Evolutionary conservation across 2,888 invertebrate genomes (phyloP), one percentile per base, ranked within the genome.

Genomic region (Lacanobia wlatinum): DNA sequence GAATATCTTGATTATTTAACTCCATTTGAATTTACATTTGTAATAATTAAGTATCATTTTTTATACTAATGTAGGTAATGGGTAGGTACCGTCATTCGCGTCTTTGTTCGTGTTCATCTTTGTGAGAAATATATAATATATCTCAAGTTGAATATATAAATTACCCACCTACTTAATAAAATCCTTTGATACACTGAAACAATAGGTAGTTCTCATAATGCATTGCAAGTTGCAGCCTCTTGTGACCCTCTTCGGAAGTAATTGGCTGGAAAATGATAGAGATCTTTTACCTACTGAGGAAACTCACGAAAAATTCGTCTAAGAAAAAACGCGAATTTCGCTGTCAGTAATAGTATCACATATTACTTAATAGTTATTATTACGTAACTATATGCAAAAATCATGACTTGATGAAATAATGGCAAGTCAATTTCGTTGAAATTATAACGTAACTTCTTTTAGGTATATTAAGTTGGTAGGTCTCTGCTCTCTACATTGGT

Each of bases 221-320:
- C 40, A 67, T 55, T 60, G 62, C 60, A 61, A 43, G 12, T 53
- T 63, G 70, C 68, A 70, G 75, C 38, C 38, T 72, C 48, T 48
- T 43, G 43, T 76, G 64, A 73, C 68, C 60, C 59, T 61, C 69
- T 64, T 64, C 56, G 43, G 14, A 50, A 56, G 61, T 85, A 84
- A 84, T 86, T 84, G 84, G 81, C 66, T 59, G 68, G 73, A 76
- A 84, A 86, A 77, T 82, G 82, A 86, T 84, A 84, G 62, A 56
- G 59, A 84, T 85, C 84, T 72, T 28, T 56, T 38, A 58, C n/a
- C 21, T 69, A 55, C 73, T 50, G 14, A 76, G 71, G 77, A 60
- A 78, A 65, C 55, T 67, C 21, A 55, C 69, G 58, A 75, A 48
- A 68, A 73, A 73, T 55, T 60, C 52, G 21, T 53, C 34, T 18